These are phyloP conservation scores for Pontoporia blainvillei DNA, from an alignment of 2,113 vertebrate genomes.

Conservation along the genomic window DNA sequence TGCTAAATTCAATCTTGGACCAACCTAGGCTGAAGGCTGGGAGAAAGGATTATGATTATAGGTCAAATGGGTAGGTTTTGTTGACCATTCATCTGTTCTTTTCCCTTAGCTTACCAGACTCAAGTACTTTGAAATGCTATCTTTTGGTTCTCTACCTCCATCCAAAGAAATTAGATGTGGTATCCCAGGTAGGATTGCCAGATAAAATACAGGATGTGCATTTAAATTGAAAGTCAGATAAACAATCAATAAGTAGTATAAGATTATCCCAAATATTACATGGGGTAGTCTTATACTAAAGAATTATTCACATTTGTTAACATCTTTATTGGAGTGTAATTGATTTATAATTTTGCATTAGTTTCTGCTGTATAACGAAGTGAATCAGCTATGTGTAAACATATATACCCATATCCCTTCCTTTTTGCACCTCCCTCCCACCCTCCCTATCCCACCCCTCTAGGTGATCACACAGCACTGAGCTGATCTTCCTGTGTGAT, in stretches of 20 bases:
- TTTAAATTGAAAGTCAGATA: not conserved
- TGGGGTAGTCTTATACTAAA: not conserved
- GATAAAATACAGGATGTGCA: not conserved
- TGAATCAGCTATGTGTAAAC: too few relatives aligned
- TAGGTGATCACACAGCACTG: too few relatives aligned
- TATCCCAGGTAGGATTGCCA: not conserved
- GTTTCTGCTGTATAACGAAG: too few relatives aligned
- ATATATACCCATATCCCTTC: too few relatives aligned
- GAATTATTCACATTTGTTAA: not conserved
- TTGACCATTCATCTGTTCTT: not conserved
- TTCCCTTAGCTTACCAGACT: not conserved
- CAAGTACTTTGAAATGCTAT: not conserved
- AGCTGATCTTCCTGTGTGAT: too few relatives aligned
- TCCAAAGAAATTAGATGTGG: not conserved
- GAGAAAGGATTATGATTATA: not conserved
- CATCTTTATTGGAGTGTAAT: too few relatives aligned
- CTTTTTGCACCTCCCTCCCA: too few relatives aligned
- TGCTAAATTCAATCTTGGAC: not conserved
- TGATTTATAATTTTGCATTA: too few relatives aligned
- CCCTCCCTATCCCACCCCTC: too few relatives aligned
- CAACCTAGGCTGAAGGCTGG: not conserved
- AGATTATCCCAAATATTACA: not conserved
- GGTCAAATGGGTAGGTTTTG: not conserved
- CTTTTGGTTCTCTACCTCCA: not conserved
- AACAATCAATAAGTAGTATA: not conserved